Evolutionary conservation across 2,888 invertebrate genomes (phyloP).

Genomic region (Heteromurus nitidus): DNA sequence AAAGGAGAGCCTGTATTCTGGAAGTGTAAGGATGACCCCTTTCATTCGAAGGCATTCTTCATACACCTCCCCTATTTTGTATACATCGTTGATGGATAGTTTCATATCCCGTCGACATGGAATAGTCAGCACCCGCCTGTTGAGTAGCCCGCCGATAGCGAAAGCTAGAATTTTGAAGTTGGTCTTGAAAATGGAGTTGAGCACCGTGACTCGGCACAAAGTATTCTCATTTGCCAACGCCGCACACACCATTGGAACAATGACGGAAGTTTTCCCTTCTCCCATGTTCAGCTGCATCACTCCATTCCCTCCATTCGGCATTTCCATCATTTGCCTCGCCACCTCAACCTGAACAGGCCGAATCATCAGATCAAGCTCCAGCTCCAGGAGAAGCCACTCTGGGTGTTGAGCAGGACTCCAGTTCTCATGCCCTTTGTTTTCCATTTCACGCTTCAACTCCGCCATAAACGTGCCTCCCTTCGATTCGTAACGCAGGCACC

Average conservation of each 20-base stretch:
- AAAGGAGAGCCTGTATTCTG: constrained; percentile 63
- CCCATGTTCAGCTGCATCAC: constrained; percentile 71
- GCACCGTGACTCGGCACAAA: constrained; percentile 67
- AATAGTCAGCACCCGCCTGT: constrained; percentile 57
- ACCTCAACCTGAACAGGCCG: constrained; percentile 64
- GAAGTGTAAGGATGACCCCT: constrained; percentile 61
- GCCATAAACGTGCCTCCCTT: no score
- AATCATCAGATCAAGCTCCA: constrained; percentile 67
- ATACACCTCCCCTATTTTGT: constrained; percentile 34
- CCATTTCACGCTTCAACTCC: constrained; percentile 35
- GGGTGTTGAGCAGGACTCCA: constrained; percentile 57
- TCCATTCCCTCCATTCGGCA: constrained; percentile 42
- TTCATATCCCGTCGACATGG: constrained; percentile 65
- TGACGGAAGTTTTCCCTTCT: constrained; percentile 70
- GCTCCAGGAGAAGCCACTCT: constrained; percentile 66
- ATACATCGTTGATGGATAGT: not conserved
- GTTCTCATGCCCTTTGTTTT: constrained; percentile 22
- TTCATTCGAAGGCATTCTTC: constrained; percentile 48
- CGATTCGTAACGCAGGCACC: constrained; percentile 15
- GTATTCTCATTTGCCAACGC: constrained; percentile 47
- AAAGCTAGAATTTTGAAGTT: constrained; percentile 47
- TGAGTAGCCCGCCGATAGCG: constrained; percentile 61
- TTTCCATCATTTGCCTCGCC: constrained; percentile 50
- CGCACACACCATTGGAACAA: constrained; percentile 64
- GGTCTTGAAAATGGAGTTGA: constrained; percentile 64